Evolutionary conservation across 2,113 vertebrate genomes (phyloP).

Genomic region (Barbus barbus): DNA sequence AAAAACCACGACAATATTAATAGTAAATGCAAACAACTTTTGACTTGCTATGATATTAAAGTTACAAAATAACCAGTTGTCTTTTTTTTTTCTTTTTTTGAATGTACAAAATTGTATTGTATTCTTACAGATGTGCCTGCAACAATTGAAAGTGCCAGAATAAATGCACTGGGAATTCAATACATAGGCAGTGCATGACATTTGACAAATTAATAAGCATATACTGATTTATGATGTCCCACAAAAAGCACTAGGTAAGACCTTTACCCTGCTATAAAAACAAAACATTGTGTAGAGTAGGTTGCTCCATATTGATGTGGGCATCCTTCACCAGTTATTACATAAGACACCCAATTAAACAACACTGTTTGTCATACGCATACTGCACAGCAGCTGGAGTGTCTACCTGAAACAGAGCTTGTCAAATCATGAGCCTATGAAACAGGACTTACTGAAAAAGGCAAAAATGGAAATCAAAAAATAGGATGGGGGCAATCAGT

Average conservation of each 20-base stretch:
- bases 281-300: background rate
- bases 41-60: background rate
- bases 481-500: background rate
- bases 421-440: slow-evolving; percentile 7
- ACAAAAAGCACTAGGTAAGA: slow-evolving; percentile 7
- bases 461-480: background rate
- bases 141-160: slow-evolving; percentile 12
- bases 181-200: background rate
- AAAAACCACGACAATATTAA: slow-evolving; percentile 33
- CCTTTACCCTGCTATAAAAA: slow-evolving; percentile 16
- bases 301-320: background rate
- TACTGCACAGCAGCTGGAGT: slow-evolving; percentile 39
- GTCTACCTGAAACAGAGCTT: slow-evolving; percentile 7
- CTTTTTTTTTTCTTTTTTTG: background rate
- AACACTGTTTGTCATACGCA: slow-evolving; percentile 14
- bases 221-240: background rate
- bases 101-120: background rate
- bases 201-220: background rate
- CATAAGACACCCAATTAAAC: background rate
- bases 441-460: slow-evolving; percentile 14
- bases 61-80: background rate
- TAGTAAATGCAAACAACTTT: slow-evolving; percentile 21
- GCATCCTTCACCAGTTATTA: slow-evolving; percentile 1
- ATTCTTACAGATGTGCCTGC: background rate
- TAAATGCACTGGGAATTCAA: slow-evolving; percentile 7